Evolutionary conservation across 2,113 vertebrate species (phyloP), one percentile per base, ranked within the genome.

Genomic region (Esox niger): DNA sequence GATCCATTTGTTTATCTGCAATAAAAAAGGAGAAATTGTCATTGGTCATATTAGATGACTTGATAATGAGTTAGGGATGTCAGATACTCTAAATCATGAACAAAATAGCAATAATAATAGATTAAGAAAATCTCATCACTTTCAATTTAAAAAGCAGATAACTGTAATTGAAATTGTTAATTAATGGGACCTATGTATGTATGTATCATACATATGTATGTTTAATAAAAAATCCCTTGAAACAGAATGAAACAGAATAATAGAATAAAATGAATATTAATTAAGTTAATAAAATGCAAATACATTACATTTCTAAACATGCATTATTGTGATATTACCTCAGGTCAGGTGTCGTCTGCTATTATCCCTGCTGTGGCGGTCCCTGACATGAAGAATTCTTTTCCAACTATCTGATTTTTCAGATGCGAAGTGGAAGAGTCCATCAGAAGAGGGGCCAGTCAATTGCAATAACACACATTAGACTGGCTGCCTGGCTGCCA

Each of bases 1-100:
- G 91, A 89, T 99, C 96, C 97, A 98, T 99, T 76, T 94, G 89
- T 49, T 91, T 90, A 78, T 93, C 95, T 96, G 75, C 27, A 58
- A n/a, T n/a, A n/a, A 74, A 61, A 74, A 72, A 65, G 38, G 69
- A 74, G 46, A 62, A 76, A 60, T 10, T 62, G 52, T 57, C n/a
- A 57, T 57, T 57, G n/a, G n/a, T 11, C 21, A 57, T 57, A 26
- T 11, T 8, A 57, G n/a, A 2, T 57, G 21, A 54, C 20, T 54
- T 25, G n/a, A 15, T 15, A 17, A 43, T 15, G 11, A 43, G 38
- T 52, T 52, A 0, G 7, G 17, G n/a, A 6, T 52, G 47, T 21
- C 20, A 52, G 38, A 52, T 52, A 4, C n/a, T 17, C 47, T 52
- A 52, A 52, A 11, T 52, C 7, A 15, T 21, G 47, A 52, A 21